Evolutionary conservation across 2,113 vertebrate species (phyloP), one percentile per base, ranked within the genome.

Genomic region (Tor tambroides): DNA sequence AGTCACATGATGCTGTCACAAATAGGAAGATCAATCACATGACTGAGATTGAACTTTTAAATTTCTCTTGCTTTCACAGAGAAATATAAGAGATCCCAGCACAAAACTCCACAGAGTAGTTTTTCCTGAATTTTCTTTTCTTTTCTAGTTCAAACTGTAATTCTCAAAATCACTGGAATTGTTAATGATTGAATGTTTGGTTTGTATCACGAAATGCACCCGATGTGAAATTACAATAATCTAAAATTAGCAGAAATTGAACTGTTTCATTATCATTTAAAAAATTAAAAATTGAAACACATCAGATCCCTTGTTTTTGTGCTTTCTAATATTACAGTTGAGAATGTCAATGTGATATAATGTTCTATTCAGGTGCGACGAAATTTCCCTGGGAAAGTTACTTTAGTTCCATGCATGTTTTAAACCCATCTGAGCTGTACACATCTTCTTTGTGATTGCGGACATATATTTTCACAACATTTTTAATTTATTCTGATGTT

Each of bases 1-100:
- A 23, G 83, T 93, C 93, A 93, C 92, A 94, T 92, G 93, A 94
- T 92, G 93, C 15, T 8, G 43, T 88, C 74, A 72, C 54, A 79
- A 85, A 85, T 61, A 63, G 74, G 38, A 91, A 93, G 90, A 86
- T 77, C 71, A 84, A 89, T 93, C 94, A 95, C 84, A 87, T 85
- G 93, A 90, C 85, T 88, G 43, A 43, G 0, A 41, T 17, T 69
- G 15, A 32, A 82, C 80, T 28, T 21, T 84, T 63, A 78, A 10
- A 12, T 26, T 21, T 74, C 21, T 26, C 14, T 6, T 11, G 6
- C 51, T 56, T 56, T 49, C 59, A n/a, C 8, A 1, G 11, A 59
- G 11, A 59, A 46, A 75, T 75, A 7, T 43, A 46, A 46, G 43
- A 46, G 43, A 46, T 46, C 43, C 43, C 11, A 46, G 11, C 11